Evolutionary conservation across 1,140 invertebrate species (phyloP).

Genomic region (Formica exsecta): DNA sequence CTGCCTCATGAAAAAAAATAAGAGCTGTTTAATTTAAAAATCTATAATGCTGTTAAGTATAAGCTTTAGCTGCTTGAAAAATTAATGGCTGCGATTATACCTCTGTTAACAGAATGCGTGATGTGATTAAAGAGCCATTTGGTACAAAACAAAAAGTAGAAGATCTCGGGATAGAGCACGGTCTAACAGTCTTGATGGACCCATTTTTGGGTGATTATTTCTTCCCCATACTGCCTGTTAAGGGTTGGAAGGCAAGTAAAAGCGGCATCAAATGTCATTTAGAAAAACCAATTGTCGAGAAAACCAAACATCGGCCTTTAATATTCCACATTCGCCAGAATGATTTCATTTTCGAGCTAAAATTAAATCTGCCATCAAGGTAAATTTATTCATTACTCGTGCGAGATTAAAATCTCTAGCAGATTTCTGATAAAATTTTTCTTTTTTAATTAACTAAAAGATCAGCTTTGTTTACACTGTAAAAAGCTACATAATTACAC

Average conservation of each 20-base stretch:
- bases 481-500: conserved; percentile 32
- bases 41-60: conserved; percentile 18
- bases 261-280: not conserved
- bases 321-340: not conserved
- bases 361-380: conserved; percentile 2
- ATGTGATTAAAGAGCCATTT: not conserved
- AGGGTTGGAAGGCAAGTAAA: conserved; percentile 78
- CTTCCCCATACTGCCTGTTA: conserved; percentile 81
- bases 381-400: conserved; percentile 24
- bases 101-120: not conserved
- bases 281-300: not conserved
- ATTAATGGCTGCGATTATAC: conserved; percentile 1
- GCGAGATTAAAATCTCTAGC: conserved; percentile 19
- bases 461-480: conserved; percentile 12
- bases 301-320: not conserved
- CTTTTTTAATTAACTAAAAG: conserved; percentile 42
- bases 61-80: not conserved
- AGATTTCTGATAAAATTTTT: not conserved
- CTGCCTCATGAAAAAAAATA: not conserved
- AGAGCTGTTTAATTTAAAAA: not conserved
- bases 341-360: conserved; percentile 8
- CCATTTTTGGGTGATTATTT: conserved; percentile 86
- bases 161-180: conserved; percentile 76
- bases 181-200: conserved; percentile 85
- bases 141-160: conserved; percentile 17